Evolutionary conservation across 2,797 vertebrate genomes (phyloP), one percentile per base, ranked within the genome.

Genomic region (Euthynnus affinis): DNA sequence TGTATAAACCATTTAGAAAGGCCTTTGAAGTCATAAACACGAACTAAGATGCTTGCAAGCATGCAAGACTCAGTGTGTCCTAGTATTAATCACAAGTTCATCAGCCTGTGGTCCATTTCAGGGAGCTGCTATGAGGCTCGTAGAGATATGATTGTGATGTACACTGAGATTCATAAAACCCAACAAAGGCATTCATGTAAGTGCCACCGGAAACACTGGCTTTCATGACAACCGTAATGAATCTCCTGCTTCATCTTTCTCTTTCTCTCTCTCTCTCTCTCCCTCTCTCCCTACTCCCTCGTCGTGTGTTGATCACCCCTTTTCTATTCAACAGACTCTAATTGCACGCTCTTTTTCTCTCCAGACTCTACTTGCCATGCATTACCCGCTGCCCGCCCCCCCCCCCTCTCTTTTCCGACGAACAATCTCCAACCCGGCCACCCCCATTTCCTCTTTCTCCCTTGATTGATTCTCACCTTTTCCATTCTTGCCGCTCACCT

Each of bases 391-490:
- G 6, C 25, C 3, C 27, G 23, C 40, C 6, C 27, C n/a, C 10
- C 14, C 14, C 18, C 49, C 29, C 52, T 40, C 34, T 20, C 22
- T 65, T 61, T 77, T 73, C 49, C 53, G 46, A 90, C 61, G 87
- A 90, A 93, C 84, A 88, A 84, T 91, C 88, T 84, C 81, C 83
- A 83, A 75, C 80, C 82, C 59, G 46, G 62, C 85, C 80, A 65
- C 72, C 81, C 74, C 85, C 68, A 76, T 88, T 88, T 91, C 88
- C 91, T 88, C 83, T 82, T 86, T 88, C 88, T 80, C 78, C 84
- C 68, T 76, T 94, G 93, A 95, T 95, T 94, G 94, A 94, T 94
- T 95, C 84, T 94, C 94, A 95, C 94, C 95, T 95, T 93, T 93
- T 84, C 88, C 89, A 90, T 95, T 92, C 89, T 90, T 87, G 76